Evolutionary conservation across 2,888 invertebrate genomes (phyloP), one percentile per base, ranked within the genome.

Genomic region (Athrips mouffetella): DNA sequence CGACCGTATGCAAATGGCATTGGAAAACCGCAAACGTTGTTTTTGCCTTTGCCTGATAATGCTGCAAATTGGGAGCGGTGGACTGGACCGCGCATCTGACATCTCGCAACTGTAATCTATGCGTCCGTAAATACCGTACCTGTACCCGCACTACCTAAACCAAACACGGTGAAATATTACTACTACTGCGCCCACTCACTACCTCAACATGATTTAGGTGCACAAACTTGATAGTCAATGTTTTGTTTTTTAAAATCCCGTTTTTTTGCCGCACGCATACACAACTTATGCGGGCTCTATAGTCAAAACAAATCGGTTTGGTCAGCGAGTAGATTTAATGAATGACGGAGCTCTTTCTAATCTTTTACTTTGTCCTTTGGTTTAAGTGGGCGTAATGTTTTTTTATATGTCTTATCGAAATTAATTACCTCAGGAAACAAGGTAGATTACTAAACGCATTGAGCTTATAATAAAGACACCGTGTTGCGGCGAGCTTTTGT

Each of bases 401-500:
- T 8, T 2, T 30, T 30, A 5, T n/a, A 30, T 3, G n/a, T 30
- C 18, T 21, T 40, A 25, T 40, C 48, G 29, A 54, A 59, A 58
- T 56, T 48, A 53, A 48, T 49, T 45, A 48, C 48, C 45, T 48
- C 51, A 51, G 49, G 39, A 47, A 52, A 55, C 56, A 55, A 56
- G 56, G 44, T 51, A 48, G 49, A 31, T 47, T 41, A 49, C 46
- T 58, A 53, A 55, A 57, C 51, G 53, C 2, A 30, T 20, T 23
- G 5, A 35, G 16, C 13, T 35, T 21, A 20, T 44, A 44, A 44
- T 44, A n/a, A 44, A 18, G 30, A 31, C 40, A 27, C 4, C 30
- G n/a, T 5, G 10, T 10, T 25, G 60, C 59, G 55, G 58, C 58
- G 59, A 67, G 67, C 66, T 63, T 65, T 69, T 63, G 64, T 67